Evolutionary conservation across 2,888 invertebrate species (phyloP).

Genomic region (Parnassius mnemosyne): DNA sequence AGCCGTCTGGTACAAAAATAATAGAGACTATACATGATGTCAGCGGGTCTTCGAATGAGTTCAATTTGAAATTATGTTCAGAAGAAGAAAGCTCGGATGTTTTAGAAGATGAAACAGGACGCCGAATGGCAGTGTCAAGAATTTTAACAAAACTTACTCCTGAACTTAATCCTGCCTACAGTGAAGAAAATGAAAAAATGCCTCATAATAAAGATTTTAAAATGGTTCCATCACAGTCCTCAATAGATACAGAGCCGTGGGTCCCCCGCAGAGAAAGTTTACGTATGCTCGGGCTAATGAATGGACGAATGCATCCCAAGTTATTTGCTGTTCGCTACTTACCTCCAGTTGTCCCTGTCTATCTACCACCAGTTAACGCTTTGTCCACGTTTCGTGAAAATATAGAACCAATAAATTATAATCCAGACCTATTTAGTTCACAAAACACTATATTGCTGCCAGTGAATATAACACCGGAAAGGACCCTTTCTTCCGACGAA

Average conservation of each 20-base stretch:
- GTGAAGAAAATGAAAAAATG: conserved; percentile 1
- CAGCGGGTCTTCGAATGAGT: not conserved
- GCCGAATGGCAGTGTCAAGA: not conserved
- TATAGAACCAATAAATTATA: conserved; percentile 8
- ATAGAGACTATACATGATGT: conserved; percentile 14
- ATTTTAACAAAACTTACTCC: conserved; percentile 5
- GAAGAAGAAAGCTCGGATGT: conserved; percentile 9
- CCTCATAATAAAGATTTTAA: not conserved
- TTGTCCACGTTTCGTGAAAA: not conserved
- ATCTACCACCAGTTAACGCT: not conserved
- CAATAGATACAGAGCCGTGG: conserved; percentile 1
- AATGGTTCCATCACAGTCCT: not conserved
- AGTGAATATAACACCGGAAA: conserved; percentile 34
- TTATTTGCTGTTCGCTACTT: conserved; percentile 3
- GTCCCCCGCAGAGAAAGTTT: not conserved
- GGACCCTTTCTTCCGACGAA: conserved; percentile 37
- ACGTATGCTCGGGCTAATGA: not conserved
- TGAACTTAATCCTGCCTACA: not conserved
- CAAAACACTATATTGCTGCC: conserved; percentile 23
- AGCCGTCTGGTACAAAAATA: conserved; percentile 10
- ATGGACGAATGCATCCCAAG: conserved; percentile 7
- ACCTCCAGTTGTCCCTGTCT: conserved; percentile 5
- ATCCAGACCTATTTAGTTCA: conserved; percentile 4
- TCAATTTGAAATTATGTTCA: conserved; percentile 4
- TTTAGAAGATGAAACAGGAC: not conserved